phyloP scores from a whole-genome alignment of 2,888 invertebrate species.

The Lumbricus terrestris region DNA sequence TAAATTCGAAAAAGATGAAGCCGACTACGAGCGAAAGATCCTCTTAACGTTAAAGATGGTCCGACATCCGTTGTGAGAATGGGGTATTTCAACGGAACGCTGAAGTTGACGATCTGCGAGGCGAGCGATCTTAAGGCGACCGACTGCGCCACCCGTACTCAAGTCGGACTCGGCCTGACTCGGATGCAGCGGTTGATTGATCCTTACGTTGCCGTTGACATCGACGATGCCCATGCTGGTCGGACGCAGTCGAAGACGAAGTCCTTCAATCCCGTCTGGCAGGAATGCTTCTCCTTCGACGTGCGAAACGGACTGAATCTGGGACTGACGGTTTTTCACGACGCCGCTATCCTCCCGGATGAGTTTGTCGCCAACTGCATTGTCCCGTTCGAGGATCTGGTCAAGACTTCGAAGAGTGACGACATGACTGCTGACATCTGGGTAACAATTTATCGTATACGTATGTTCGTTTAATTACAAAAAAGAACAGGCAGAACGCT shows the following conservation, averaged over 20 bases:
- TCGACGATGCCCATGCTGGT: conserved; percentile 89
- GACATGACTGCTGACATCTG: conserved; percentile 88
- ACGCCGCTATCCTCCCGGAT: conserved; percentile 96
- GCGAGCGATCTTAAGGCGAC: conserved; percentile 94
- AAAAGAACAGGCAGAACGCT: no score
- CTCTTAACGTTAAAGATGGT: neutral
- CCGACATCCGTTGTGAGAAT: conserved; percentile 38
- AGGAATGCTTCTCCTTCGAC: conserved; percentile 88
- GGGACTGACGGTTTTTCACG: conserved; percentile 96
- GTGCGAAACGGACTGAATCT: conserved; percentile 86
- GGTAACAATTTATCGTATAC: conserved; percentile 65
- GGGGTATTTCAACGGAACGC: conserved; percentile 83
- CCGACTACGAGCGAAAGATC: neutral
- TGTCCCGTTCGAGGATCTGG: conserved; percentile 90
- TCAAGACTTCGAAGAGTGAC: conserved; percentile 65
- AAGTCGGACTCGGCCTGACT: conserved; percentile 10
- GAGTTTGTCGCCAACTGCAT: conserved; percentile 98
- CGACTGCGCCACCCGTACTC: conserved; percentile 71
- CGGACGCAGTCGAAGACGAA: conserved; percentile 88
- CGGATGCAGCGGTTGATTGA: conserved; percentile 74
- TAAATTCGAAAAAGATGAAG: neutral
- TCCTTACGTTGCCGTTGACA: conserved; percentile 93
- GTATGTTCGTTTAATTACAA: neutral
- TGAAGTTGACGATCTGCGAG: conserved; percentile 95
- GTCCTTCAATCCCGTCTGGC: conserved; percentile 93